Conservation (phyloP, 2,888 invertebrate species). For the Callyntrura guangdongensis region DNA sequence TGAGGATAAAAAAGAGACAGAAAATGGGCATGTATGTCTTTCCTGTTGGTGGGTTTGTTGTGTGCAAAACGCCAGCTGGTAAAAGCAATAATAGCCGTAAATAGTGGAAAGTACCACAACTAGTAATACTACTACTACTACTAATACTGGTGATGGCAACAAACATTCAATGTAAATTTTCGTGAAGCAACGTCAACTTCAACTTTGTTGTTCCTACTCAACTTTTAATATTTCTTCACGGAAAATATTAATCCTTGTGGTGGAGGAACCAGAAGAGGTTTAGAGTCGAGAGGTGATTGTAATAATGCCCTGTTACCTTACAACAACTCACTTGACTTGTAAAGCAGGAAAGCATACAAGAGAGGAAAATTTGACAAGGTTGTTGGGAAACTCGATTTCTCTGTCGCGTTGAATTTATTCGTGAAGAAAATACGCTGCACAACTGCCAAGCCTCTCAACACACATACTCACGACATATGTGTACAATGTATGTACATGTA, state of each 20-base stretch:
- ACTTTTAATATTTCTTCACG: constrained; percentile 7
- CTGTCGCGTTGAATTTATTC: too few species aligned
- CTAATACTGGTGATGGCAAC: constrained; percentile 4
- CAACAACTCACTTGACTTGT: neutral
- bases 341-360: neutral
- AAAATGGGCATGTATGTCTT: too few species aligned
- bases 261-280: too few species aligned
- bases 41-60: too few species aligned
- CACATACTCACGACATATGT: neutral
- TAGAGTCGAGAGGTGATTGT: too few species aligned
- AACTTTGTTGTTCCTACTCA: neutral
- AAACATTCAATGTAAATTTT: constrained; percentile 25
- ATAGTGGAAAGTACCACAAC: neutral
- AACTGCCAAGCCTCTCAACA: neutral
- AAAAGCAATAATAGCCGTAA: neutral
- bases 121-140: neutral
- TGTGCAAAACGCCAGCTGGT: too few species aligned
- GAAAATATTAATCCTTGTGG: neutral
- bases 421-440: too few species aligned
- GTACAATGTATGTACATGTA: neutral
- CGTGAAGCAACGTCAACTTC: constrained; percentile 20
- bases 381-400: too few species aligned
- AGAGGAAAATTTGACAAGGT: neutral
- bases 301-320: too few species aligned
- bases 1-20: neutral